Evolutionary conservation across 1,140 invertebrate genomes (phyloP), one percentile per base, ranked within the genome.

Genomic region (Cotesia chilonis): DNA sequence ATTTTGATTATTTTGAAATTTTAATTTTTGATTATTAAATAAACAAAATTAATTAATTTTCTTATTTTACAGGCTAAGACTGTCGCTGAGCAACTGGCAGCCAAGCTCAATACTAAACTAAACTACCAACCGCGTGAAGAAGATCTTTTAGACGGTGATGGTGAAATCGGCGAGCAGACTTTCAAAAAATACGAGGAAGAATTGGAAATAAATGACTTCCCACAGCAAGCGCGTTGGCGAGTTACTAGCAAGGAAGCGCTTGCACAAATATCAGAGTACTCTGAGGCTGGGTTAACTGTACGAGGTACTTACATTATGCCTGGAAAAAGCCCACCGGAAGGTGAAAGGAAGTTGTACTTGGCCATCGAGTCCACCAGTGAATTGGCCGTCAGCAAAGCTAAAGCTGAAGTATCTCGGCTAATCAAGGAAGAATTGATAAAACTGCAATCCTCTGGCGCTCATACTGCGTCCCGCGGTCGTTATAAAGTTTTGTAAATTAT

Each of bases 151-250:
- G 92, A 92, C 72, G 90, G 91, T 20, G 90, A 92, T 12, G 87
- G 89, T 10, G 91, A 94, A 69, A 88, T 89, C 3, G 92, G 91
- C 2, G 92, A 94, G 66, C 91, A 92, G 78, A 92, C 91, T 3
- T 95, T 95, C 88, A 89, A 92, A 73, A 98, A 98, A 80, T 99
- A 98, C 84, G 98, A 99, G 85, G 98, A 99, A 79, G 98, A 99
- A 85, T 89, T 99, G 66, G 98, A 99, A 87, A 99, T 99, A 78
- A 99, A 99, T 82, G 98, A 99, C 86, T 99, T 99, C 88, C 98
- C 98, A 20, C 98, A 99, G 78, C 97, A 98, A 84, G 97, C 98
- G 0, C 89, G 98, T 71, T 99, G 97, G 96, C 91, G 96, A 75
- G 96, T 99, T n/a, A 99, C 98, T 1, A 98, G 96, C 64, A 98